Conservation (phyloP, 1,140 invertebrate species). For the Drosophila kikkawai region DNA sequence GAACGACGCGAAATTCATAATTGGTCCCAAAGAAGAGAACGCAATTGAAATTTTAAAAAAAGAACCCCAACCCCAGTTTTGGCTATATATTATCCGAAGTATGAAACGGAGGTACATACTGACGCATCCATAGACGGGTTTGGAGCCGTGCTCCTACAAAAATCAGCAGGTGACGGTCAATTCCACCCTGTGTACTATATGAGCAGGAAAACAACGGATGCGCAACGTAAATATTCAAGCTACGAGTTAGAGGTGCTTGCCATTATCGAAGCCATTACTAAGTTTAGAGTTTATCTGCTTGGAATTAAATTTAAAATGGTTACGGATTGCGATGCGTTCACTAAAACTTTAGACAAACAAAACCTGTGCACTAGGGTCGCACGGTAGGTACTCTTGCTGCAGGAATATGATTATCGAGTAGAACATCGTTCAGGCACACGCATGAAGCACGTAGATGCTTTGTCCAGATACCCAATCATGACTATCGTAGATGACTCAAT, state of each 20-base stretch:
- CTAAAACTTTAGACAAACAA: no score
- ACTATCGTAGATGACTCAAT: background rate
- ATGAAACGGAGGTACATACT: background rate
- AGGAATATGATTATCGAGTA: background rate
- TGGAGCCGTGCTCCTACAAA: background rate
- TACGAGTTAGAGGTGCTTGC: no score
- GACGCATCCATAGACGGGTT: background rate
- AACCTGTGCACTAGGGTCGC: background rate
- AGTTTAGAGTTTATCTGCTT: no score
- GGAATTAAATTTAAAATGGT: no score
- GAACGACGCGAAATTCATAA: background rate
- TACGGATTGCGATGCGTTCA: no score
- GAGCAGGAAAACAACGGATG: no score
- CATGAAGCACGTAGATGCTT: background rate
- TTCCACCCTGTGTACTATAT: no score
- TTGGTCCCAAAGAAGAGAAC: background rate
- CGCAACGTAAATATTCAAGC: no score
- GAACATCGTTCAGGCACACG: background rate
- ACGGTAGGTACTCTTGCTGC: background rate
- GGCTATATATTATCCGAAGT: background rate
- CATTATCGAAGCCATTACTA: no score
- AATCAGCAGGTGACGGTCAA: background rate
- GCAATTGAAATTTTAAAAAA: background rate
- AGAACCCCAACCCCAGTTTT: background rate
- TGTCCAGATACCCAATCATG: background rate